Percentiles rank a stretch among this genome's conserved stretches.
phyloP scores from a whole-genome alignment of 2,888 invertebrate genomes.

The Lycaena phlaeas region DNA sequence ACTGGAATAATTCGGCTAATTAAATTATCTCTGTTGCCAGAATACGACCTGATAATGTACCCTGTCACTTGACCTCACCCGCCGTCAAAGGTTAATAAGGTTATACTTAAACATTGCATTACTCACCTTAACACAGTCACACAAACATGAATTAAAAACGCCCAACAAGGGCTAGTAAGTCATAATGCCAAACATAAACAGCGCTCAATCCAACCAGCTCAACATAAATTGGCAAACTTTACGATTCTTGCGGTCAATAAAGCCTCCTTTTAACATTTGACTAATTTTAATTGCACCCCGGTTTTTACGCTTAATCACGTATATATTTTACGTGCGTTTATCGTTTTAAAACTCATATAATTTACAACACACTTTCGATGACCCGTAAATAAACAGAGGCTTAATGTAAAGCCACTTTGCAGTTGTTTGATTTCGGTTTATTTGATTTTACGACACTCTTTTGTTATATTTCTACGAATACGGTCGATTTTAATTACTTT shows the following conservation, averaged over 20 bases:
- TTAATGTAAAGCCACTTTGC: constrained; percentile 42
- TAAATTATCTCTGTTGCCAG: no score
- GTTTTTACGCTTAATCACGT: constrained; percentile 46
- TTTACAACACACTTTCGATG: constrained; percentile 47
- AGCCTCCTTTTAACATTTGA: constrained; percentile 50
- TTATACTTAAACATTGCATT: no score
- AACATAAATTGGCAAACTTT: constrained; percentile 54
- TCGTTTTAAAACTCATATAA: constrained; percentile 48
- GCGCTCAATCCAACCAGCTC: constrained; percentile 24
- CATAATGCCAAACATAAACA: constrained; percentile 13
- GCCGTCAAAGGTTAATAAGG: no score
- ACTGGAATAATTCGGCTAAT: no score
- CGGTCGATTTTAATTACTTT: constrained; percentile 4
- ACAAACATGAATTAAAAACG: no score
- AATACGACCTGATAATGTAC: no score
- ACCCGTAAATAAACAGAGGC: constrained; percentile 49
- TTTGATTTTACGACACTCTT: constrained; percentile 11
- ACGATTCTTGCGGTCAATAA: constrained; percentile 47
- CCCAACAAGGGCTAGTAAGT: background rate
- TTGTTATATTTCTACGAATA: constrained; percentile 7
- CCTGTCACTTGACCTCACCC: no score
- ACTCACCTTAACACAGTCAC: no score
- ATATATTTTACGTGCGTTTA: constrained; percentile 47
- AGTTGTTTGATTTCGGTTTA: constrained; percentile 39
- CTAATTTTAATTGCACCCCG: constrained; percentile 56